Conservation (phyloP, 2,888 invertebrate species). For the Chloroclysta siterata region DNA sequence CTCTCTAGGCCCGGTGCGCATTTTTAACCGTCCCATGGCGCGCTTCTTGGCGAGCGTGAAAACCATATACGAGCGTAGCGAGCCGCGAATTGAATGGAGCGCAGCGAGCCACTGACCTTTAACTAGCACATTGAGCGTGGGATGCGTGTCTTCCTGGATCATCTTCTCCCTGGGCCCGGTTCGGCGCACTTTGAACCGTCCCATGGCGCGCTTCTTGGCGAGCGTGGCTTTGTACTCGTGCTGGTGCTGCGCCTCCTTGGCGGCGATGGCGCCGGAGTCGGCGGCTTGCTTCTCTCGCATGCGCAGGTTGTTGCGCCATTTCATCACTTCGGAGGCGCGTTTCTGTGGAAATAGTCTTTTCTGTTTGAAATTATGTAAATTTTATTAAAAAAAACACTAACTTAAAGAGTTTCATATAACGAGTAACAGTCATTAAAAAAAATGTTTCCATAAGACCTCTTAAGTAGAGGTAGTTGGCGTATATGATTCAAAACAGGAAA, state of each 20-base stretch:
- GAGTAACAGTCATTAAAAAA: no score
- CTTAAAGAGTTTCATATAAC: no score
- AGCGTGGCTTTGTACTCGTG: constrained; percentile 87
- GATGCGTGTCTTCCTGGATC: constrained; percentile 77
- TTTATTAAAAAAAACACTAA: no score
- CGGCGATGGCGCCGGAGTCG: constrained; percentile 86
- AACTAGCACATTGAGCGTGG: constrained; percentile 86
- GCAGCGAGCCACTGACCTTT: constrained; percentile 15
- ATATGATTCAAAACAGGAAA: no score
- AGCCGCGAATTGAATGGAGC: no score
- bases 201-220: constrained; percentile 85
- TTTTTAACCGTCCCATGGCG: constrained; percentile 83
- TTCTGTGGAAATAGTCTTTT: constrained; percentile 70
- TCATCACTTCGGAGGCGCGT: constrained; percentile 88
- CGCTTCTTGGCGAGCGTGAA: constrained; percentile 86
- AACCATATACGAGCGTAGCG: no score
- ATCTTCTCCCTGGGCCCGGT: constrained; percentile 85
- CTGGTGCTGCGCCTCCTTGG: constrained; percentile 87
- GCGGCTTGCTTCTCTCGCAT: constrained; percentile 86
- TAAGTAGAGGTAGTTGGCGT: no score
- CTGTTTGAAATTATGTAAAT: no score
- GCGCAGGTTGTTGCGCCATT: constrained; percentile 86
- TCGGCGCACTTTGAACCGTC: constrained; percentile 80
- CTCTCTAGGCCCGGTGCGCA: constrained; percentile 85
- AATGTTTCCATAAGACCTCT: no score